A percentile compares a stretch with the other conserved stretches of the same genome.
phyloP scores from a whole-genome alignment of 2,888 invertebrate species.

The Autographa pulchrina region DNA sequence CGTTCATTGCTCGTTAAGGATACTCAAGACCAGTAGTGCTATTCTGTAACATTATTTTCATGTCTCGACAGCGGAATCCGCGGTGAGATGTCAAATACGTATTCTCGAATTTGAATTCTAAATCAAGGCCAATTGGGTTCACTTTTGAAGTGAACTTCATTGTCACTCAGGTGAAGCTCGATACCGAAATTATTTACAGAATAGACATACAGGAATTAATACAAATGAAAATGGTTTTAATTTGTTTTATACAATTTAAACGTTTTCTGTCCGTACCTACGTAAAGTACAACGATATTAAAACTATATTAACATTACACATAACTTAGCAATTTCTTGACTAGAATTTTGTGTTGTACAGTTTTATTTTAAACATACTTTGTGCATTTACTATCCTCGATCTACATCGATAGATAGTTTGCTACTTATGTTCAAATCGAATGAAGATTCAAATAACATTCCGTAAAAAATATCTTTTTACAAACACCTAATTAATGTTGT shows the following conservation, averaged over 20 bases:
- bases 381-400: conserved; percentile 32
- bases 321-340: conserved; percentile 41
- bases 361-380: conserved; percentile 11
- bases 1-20: conserved; percentile 17
- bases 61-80: too few species aligned
- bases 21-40: conserved; percentile 12
- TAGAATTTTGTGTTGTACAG: conserved; percentile 40
- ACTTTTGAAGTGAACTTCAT: too few species aligned
- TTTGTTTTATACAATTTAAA: conserved; percentile 16
- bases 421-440: conserved; percentile 25
- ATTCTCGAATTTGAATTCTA: too few species aligned
- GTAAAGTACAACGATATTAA: conserved; percentile 30
- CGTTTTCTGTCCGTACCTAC: conserved; percentile 7
- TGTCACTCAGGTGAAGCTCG: too few species aligned
- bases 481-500: conserved; percentile 40
- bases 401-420: conserved; percentile 11
- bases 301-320: conserved; percentile 38
- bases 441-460: conserved; percentile 30
- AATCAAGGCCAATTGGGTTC: too few species aligned
- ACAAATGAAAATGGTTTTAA: conserved; percentile 1
- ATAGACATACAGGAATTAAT: conserved; percentile 23
- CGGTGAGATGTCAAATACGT: too few species aligned
- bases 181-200: too few species aligned
- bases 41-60: too few species aligned
- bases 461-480: conserved; percentile 47